Percentiles rank a stretch among this genome's conserved stretches.
Evolutionary conservation across 2,888 invertebrate species (phyloP).

Genomic region (Philhelius pedissequus): DNA sequence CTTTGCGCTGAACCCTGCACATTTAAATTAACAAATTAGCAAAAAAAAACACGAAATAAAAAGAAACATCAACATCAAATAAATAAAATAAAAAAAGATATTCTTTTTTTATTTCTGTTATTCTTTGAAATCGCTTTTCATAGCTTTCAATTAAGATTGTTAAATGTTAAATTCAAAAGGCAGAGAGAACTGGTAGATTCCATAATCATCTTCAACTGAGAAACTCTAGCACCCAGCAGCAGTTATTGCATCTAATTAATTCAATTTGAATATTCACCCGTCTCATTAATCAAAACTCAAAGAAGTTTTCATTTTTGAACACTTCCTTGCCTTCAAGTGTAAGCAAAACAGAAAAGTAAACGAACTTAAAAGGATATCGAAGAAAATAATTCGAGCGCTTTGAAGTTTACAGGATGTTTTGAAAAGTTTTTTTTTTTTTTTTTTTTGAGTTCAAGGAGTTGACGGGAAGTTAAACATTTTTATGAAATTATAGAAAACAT

Average conservation of each 20-base stretch:
- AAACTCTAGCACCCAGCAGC: neutral
- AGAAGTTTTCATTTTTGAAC: slow-evolving; percentile 9
- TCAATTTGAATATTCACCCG: slow-evolving; percentile 48
- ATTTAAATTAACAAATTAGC: slow-evolving; percentile 1
- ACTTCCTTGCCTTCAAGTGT: neutral
- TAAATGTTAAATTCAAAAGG: neutral
- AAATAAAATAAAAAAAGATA: slow-evolving; percentile 1
- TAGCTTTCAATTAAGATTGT: slow-evolving; percentile 19
- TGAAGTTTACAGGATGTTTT: neutral
- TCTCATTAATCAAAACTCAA: slow-evolving; percentile 50
- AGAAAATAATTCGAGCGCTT: neutral
- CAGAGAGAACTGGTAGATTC: neutral
- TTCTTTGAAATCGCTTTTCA: slow-evolving; percentile 17
- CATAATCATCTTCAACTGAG: neutral
- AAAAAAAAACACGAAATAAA: neutral
- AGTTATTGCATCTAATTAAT: slow-evolving; percentile 47
- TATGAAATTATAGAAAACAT: neutral
- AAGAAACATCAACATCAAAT: neutral
- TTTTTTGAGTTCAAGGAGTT: neutral
- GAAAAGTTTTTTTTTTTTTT: neutral
- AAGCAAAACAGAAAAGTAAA: neutral
- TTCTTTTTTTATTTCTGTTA: neutral
- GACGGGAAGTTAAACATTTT: neutral
- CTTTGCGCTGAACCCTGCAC: neutral
- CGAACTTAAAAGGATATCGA: neutral